phyloP scores from a whole-genome alignment of 1,140 invertebrate species.

The Lamellibrachia luymesi region DNA sequence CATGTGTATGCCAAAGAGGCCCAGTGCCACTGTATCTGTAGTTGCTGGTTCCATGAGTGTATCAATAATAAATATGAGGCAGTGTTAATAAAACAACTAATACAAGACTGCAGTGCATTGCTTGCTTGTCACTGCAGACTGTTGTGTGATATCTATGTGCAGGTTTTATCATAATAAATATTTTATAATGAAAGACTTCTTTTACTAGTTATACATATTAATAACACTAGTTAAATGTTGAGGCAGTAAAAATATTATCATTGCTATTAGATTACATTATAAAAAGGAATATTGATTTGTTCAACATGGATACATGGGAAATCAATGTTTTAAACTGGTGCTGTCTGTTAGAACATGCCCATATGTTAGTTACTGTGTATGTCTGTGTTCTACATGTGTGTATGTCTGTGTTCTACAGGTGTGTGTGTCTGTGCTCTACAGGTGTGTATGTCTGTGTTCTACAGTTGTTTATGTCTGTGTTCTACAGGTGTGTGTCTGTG shows the following conservation, averaged over 20 bases:
- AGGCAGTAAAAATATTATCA: not conserved
- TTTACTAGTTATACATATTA: not conserved
- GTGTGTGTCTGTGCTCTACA: not conserved
- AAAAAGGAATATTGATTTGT: not conserved
- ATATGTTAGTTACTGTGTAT: not conserved
- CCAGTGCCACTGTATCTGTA: not conserved
- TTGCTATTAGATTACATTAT: not conserved
- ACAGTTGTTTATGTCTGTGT: not conserved
- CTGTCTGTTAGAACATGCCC: not conserved
- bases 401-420: not conserved
- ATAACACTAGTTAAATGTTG: not conserved
- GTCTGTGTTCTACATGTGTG: not conserved
- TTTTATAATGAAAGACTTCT: no score
- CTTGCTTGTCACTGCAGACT: not conserved
- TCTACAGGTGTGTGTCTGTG: not conserved
- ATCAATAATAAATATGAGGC: conserved; percentile 1
- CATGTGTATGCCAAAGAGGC: no score
- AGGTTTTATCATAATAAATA: not conserved
- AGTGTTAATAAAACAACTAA: not conserved
- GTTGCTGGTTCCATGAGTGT: not conserved
- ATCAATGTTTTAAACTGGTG: not conserved
- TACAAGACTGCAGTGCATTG: not conserved
- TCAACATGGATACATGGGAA: not conserved
- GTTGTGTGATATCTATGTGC: not conserved
- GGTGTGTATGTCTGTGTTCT: not conserved